A percentile compares a stretch with the other conserved stretches of the same genome.
Evolutionary conservation across 2,797 vertebrate species (phyloP).

Genomic region (Propithecus deckenii): DNA sequence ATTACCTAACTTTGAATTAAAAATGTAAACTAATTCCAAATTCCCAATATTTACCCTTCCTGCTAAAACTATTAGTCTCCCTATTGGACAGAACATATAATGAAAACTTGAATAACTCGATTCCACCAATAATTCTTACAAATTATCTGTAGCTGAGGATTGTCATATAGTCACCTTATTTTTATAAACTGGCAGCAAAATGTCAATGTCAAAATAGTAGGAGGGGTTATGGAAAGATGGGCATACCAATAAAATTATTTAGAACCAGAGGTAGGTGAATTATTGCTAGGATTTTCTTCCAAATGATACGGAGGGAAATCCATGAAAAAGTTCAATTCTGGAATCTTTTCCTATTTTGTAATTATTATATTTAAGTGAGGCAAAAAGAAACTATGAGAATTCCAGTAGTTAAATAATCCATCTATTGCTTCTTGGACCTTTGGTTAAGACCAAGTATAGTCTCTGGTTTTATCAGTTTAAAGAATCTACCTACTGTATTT

Average conservation of each 20-base stretch:
- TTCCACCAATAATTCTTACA: not conserved
- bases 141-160: conserved; percentile 14
- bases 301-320: not conserved
- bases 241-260: not conserved
- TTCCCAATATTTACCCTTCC: conserved; percentile 60
- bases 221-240: not conserved
- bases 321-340: not conserved
- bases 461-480: not conserved
- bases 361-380: conserved; percentile 39
- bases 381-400: conserved; percentile 12
- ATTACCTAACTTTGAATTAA: conserved; percentile 70
- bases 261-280: not conserved
- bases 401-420: conserved; percentile 21
- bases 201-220: not conserved
- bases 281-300: conserved; percentile 25
- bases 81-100: conserved; percentile 5
- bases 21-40: conserved; percentile 73
- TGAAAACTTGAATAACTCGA: conserved; percentile 25
- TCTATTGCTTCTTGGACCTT: not conserved
- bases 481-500: not conserved
- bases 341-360: conserved; percentile 21
- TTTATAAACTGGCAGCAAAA: not conserved
- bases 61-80: conserved; percentile 28
- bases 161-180: not conserved
- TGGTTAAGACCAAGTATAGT: not conserved